Base-by-base conservation (phyloP, 1,140 invertebrate species). In the Cydia splendana region DNA sequence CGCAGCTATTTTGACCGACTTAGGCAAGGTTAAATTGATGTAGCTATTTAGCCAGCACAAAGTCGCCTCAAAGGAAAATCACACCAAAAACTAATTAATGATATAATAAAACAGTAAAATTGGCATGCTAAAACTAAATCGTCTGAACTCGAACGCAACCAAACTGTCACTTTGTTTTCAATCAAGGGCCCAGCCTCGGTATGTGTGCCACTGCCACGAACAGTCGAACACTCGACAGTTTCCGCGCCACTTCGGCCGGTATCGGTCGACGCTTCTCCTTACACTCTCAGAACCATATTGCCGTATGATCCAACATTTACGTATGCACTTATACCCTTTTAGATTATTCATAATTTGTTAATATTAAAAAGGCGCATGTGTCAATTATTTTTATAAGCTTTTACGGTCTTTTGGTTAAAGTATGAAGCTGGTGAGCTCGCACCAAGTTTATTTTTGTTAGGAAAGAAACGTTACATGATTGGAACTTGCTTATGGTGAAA, bases 151-250 rank as follows among this genome's bases (percentile, higher is more conserved):
- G 65, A 28, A 69, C 65, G 34, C 30, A 12, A 62, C 57, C 20
- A 71, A 71, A 38, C 38, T 71, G 67, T 71, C 67, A 71, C 67
- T 71, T 62, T 71, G 67, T 71, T 71, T 71, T 71, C 34, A 71
- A 71, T 71, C 67, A 71, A 71, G 67, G 67, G 67, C 67, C 34
- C n/a, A 71, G 79, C 76, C 73, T 73, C 76, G 77, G 76, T 81
- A 82, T 83, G 80, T 81, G 76, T 83, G 80, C 80, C 82, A 53
- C 65, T 82, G 79, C 67, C 76, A 71, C 80, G 77, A 71, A 15
- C 74, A 7, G 2, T 38, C 34, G 34, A 57, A 2, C 34, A 34
- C 38, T 78, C 77, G 77, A 15, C 69, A 65, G 73, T 78, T 76
- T 78, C 73, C 77, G 77, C 74, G 18, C 67, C 4, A 75, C 65